Conservation (phyloP, 35 echinoderm and acorn worm species). For the Heliocidaris tuberculata region DNA sequence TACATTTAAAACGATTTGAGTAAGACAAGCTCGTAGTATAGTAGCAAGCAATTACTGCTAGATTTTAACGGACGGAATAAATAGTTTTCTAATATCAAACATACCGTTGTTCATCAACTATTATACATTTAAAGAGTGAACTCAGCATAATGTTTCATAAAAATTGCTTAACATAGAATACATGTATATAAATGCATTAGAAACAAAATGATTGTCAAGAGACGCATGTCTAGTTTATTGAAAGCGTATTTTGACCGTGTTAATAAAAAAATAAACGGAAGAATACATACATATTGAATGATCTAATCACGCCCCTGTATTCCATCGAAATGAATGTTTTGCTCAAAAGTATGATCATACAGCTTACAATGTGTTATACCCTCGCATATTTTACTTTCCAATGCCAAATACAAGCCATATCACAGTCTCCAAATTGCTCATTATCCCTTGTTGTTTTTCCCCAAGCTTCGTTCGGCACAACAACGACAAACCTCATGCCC, state of each 20-base stretch:
- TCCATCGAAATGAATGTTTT: neutral
- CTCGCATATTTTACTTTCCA: neutral
- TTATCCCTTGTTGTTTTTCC: neutral
- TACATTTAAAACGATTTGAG: neutral
- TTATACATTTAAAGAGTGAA: no score
- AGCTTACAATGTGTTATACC: neutral
- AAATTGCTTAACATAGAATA: no score
- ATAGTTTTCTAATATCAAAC: neutral
- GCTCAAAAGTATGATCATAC: neutral
- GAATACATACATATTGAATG: neutral
- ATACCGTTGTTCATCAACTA: neutral
- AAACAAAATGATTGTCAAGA: no score
- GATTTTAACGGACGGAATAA: no score
- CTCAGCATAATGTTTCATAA: no score
- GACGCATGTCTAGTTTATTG: no score
- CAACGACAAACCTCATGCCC: neutral
- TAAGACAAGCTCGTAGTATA: no score
- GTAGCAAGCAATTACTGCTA: no score
- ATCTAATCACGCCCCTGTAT: neutral
- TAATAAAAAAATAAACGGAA: no score
- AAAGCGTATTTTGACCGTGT: no score
- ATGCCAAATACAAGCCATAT: neutral
- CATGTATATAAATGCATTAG: no score
- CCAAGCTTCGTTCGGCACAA: neutral
- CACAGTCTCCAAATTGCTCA: neutral